Evolutionary conservation across 1,140 invertebrate genomes (phyloP).

Genomic region (Brachionus angularis): DNA sequence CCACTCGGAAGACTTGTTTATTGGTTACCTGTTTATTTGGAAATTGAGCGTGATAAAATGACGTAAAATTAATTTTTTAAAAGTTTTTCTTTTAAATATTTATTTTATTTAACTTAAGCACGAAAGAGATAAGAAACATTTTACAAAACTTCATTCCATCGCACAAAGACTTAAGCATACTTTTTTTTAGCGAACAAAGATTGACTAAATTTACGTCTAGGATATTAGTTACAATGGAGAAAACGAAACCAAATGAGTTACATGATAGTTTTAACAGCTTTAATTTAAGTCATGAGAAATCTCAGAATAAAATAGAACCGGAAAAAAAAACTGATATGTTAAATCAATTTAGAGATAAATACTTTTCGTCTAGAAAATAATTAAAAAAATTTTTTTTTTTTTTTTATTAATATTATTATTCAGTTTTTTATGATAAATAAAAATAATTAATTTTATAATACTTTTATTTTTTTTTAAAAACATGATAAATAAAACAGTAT

Average conservation of each 20-base stretch:
- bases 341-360: slow-evolving; percentile 40
- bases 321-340: background rate
- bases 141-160: slow-evolving; percentile 10
- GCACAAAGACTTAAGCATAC: background rate
- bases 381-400: background rate
- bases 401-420: background rate
- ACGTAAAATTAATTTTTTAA: background rate
- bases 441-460: no score
- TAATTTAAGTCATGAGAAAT: background rate
- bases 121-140: slow-evolving; percentile 9
- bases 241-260: background rate
- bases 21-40: slow-evolving; percentile 77
- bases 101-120: background rate
- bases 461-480: no score
- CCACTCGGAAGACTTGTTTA: slow-evolving; percentile 75
- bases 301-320: background rate
- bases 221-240: slow-evolving; percentile 32
- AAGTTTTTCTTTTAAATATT: background rate
- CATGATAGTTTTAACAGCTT: background rate
- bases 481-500: no score
- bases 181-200: slow-evolving; percentile 31
- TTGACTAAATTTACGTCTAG: slow-evolving; percentile 37
- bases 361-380: slow-evolving; percentile 25
- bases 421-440: no score
- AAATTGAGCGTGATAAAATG: background rate